Conservation (phyloP, 2,113 vertebrate genomes). For the Hippocampus guttulatus region DNA sequence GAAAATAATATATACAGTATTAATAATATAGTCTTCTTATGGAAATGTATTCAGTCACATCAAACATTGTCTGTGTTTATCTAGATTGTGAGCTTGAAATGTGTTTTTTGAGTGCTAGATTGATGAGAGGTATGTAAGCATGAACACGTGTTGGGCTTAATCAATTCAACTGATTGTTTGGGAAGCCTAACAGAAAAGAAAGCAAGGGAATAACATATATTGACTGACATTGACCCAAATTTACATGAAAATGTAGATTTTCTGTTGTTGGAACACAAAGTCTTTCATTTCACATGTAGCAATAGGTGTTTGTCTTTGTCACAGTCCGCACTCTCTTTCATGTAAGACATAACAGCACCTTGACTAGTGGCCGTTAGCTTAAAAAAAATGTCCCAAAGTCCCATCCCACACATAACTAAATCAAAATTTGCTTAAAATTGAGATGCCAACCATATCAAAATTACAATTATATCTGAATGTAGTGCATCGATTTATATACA, state of each 20-base stretch:
- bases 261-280: background rate
- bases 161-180: constrained; percentile 16
- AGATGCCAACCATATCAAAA: background rate
- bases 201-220: background rate
- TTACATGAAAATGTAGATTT: background rate
- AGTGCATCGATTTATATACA: background rate
- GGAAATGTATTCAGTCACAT: background rate
- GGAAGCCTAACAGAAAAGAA: background rate
- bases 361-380: background rate
- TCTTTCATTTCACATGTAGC: background rate
- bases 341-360: background rate
- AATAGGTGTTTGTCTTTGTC: background rate
- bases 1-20: background rate
- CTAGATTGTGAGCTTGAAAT: background rate
- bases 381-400: background rate
- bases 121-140: background rate
- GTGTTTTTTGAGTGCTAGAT: background rate
- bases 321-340: background rate
- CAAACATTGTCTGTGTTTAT: too few species aligned
- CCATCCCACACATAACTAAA: background rate
- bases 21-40: background rate
- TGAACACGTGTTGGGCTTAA: constrained; percentile 4
- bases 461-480: background rate
- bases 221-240: constrained; percentile 6
- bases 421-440: background rate